Conservation (phyloP, 2,797 vertebrate genomes). For the Sphenodon punctatus region DNA sequence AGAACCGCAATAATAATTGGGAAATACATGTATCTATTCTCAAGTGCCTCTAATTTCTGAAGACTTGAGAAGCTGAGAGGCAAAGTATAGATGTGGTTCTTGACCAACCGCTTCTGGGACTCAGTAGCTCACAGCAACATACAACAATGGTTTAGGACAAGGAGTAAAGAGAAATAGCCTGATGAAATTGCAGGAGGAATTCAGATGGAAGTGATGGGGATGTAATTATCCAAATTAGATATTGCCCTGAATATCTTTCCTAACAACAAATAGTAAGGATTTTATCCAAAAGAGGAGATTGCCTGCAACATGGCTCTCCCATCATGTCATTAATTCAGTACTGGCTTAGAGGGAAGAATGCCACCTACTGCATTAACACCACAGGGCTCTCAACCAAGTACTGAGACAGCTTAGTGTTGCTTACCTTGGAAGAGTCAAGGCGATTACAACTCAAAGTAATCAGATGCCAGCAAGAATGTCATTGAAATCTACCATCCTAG, state of each 20-base stretch:
- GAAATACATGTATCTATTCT: conserved; percentile 36
- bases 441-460: background rate
- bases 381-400: fast-evolving
- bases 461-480: background rate
- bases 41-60: conserved; percentile 32
- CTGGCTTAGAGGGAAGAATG: background rate
- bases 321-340: background rate
- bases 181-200: conserved; percentile 33
- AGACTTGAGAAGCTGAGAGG: background rate
- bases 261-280: background rate
- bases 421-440: background rate
- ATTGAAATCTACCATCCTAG: background rate
- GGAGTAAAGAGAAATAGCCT: conserved; percentile 18
- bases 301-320: background rate
- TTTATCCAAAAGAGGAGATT: background rate
- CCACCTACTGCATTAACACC: background rate
- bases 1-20: conserved; percentile 27
- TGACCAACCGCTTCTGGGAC: background rate
- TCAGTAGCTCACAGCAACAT: background rate
- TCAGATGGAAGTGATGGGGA: background rate
- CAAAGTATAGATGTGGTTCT: background rate
- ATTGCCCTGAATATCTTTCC: conserved; percentile 38
- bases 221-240: conserved; percentile 27
- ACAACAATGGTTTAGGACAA: background rate
- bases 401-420: background rate